These are phyloP conservation scores for sheep (Ovis aries) DNA, from an alignment of 2,113 vertebrate species.

Conservation along the genomic window ARS-UI_Ramb_v3.0 NC_056065.1:23897001-23897500, in stretches of 20 bases:
- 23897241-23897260: not conserved
- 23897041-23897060: not conserved
- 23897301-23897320: not conserved
- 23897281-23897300: not conserved
- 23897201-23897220: not conserved
- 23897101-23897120: not conserved
- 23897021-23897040: not conserved
- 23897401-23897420: accelerated
- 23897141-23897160: not conserved
- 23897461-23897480: not conserved
- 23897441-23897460: not conserved
- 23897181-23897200: not conserved
- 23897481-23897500: not conserved
- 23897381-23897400: not conserved
- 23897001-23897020: not conserved
- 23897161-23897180: not conserved
- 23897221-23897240: not conserved
- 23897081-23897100: not conserved
- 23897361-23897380: not conserved
- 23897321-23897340: not conserved
- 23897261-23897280: not conserved
- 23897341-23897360: accelerated
- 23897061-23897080: not conserved
- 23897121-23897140: not conserved
- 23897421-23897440: not conserved